Evolutionary conservation across 2,113 vertebrate species (phyloP).

Genomic region (Macaca mulatta): DNA sequence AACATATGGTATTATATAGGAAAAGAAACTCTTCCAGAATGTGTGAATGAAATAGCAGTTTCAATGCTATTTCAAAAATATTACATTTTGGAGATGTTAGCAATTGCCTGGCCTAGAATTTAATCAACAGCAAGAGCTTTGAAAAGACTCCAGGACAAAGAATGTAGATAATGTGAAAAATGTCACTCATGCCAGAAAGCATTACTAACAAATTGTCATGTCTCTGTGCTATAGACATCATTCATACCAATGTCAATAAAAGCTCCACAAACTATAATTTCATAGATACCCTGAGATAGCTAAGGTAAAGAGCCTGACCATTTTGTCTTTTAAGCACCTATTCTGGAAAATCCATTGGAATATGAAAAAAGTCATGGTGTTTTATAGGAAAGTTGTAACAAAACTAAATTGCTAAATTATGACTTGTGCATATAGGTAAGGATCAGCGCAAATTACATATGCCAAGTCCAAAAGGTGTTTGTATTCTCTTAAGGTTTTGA

Average conservation of each 20-base stretch:
- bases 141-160: slow-evolving; percentile 70
- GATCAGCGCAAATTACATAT: slow-evolving; percentile 75
- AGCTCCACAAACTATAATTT: slow-evolving; percentile 73
- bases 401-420: slow-evolving; percentile 71
- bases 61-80: slow-evolving; percentile 75
- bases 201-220: slow-evolving; percentile 76
- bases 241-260: slow-evolving; percentile 75
- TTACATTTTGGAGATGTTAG: slow-evolving; percentile 68
- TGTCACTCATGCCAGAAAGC: slow-evolving; percentile 75
- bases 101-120: slow-evolving; percentile 76
- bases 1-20: slow-evolving; percentile 42
- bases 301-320: slow-evolving; percentile 64
- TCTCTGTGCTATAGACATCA: slow-evolving; percentile 71
- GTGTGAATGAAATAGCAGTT: slow-evolving; percentile 68
- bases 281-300: slow-evolving; percentile 51
- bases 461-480: background rate
- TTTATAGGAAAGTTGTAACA: slow-evolving; percentile 30
- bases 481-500: background rate
- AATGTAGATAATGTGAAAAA: slow-evolving; percentile 71
- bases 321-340: slow-evolving; percentile 63
- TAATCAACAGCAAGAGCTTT: slow-evolving; percentile 79
- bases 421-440: slow-evolving; percentile 71
- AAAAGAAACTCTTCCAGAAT: slow-evolving; percentile 66
- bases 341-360: slow-evolving; percentile 60
- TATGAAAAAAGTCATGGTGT: slow-evolving; percentile 51